Base-by-base conservation (phyloP, 1,140 invertebrate species). In the Diachasma alloeum region DNA sequence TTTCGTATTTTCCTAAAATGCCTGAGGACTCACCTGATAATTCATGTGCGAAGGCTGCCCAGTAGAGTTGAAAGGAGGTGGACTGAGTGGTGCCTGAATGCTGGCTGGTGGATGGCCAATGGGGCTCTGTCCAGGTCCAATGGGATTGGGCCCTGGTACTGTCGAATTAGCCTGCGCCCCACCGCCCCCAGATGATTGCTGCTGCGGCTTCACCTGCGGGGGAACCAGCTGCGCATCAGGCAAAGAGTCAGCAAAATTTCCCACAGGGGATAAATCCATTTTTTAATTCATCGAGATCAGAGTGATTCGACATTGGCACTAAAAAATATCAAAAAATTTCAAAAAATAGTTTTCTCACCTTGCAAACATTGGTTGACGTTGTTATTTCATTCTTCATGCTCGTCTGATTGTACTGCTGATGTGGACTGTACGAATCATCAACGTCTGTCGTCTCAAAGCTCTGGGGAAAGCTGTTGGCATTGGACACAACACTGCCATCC, bases 161-260 rank as follows among this genome's bases (percentile, higher is more conserved):
- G 87, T 83, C 6, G 86, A 89, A 77, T 87, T 88, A 24, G 87
- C 81, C 80, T 90, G 88, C 22, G 85, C 82, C 46, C 87, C 88
- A 72, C 87, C 86, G 77, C 86, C 90, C 53, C 90, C 89, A 39
- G 91, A 90, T 63, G 90, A 89, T 86, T 94, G 93, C 88, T 93
- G 94, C 83, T 94, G 94, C 79, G 93, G 94, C 89, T 94, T 94
- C 82, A 94, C 93, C 91, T 94, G 86, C 86, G 88, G 88, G 87
- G 87, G 88, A 90, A 91, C 88, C 86, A 90, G 89, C 89, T 91
- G 89, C 89, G 87, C 90, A 90, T 90, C 89, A 90, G 89, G 86
- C 88, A 90, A 89, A 90, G 88, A 90, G 88, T 89, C 89, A 90
- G 89, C 87, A 63, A 80, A 11, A 88, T 82, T 89, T 89, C 87